Evolutionary conservation across 2,113 vertebrate species (phyloP).

Genomic region (Rattus norvegicus): GRCr8 NC_086033.1:59135001-59135500

Average conservation of each 20-base stretch:
- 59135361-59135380: slow-evolving; percentile 18
- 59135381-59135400: neutral
- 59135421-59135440: neutral
- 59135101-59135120: neutral
- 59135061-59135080: slow-evolving; percentile 7
- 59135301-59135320: neutral
- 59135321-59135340: neutral
- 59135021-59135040: neutral
- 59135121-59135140: slow-evolving; percentile 32
- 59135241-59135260: slow-evolving; percentile 30
- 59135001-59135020: neutral
- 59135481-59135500: neutral
- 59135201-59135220: slow-evolving; percentile 40
- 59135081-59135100: neutral
- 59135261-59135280: slow-evolving; percentile 16
- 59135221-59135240: slow-evolving; percentile 20
- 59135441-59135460: neutral
- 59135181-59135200: neutral
- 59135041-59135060: neutral
- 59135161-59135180: neutral
- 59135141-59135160: slow-evolving; percentile 25
- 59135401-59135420: neutral
- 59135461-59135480: neutral
- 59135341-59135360: neutral
- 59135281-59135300: neutral